phyloP scores from a whole-genome alignment of 2,888 invertebrate genomes.

The Hyposoter didymator region DNA sequence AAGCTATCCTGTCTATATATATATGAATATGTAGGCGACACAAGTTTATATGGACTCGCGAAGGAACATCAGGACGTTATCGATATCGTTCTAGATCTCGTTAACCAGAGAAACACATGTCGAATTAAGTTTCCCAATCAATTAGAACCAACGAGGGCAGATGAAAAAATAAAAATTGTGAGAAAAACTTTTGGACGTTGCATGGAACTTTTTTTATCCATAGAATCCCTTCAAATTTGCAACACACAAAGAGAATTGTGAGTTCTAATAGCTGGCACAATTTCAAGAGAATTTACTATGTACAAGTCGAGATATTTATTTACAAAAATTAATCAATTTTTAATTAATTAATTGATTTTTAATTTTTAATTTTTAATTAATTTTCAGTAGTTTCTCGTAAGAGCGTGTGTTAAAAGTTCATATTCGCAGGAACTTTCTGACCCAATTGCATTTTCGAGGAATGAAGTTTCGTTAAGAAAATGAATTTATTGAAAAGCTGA shows the following conservation, averaged over 20 bases:
- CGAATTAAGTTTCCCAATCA: slow-evolving; percentile 25
- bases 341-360: too few species aligned
- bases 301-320: too few species aligned
- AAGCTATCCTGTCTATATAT: slow-evolving; percentile 5
- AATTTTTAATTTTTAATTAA: too few species aligned
- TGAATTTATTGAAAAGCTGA: too few species aligned
- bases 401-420: too few species aligned
- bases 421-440: background rate
- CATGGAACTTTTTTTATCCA: too few species aligned
- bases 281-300: too few species aligned
- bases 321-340: too few species aligned
- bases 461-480: background rate
- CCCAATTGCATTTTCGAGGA: background rate
- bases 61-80: slow-evolving; percentile 56
- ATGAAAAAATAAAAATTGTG: background rate
- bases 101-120: slow-evolving; percentile 40
- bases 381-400: too few species aligned
- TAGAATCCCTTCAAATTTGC: too few species aligned
- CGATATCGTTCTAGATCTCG: slow-evolving; percentile 65
- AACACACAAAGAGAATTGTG: too few species aligned
- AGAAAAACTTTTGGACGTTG: background rate
- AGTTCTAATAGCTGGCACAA: too few species aligned
- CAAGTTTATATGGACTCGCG: slow-evolving; percentile 14
- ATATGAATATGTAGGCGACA: background rate
- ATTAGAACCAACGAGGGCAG: slow-evolving; percentile 8